These are phyloP conservation scores for Diorhabda carinulata DNA, from an alignment of 1,140 invertebrate species.

Conservation along the genomic window DNA sequence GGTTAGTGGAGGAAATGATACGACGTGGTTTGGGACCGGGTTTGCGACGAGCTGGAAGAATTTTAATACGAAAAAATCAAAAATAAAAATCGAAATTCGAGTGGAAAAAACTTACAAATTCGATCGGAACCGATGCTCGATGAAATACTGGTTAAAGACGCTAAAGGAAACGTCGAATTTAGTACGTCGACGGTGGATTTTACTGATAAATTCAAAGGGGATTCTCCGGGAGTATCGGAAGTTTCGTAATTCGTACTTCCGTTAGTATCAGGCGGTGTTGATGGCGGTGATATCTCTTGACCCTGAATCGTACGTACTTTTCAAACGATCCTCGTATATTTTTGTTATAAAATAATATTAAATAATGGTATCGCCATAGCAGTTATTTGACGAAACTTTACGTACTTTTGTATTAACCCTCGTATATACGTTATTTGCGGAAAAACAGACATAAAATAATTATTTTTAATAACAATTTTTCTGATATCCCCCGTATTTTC, in stretches of 20 bases:
- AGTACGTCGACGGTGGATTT: slow-evolving; percentile 59
- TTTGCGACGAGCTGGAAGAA: slow-evolving; percentile 61
- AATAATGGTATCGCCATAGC: too few species aligned
- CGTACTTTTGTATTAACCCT: too few species aligned
- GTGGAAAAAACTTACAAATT: slow-evolving; percentile 48
- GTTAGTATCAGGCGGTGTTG: slow-evolving; percentile 47
- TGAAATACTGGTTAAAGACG: slow-evolving; percentile 55
- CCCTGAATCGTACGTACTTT: slow-evolving; percentile 19
- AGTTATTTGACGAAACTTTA: too few species aligned
- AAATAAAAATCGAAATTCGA: not conserved
- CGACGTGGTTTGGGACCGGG: slow-evolving; percentile 68
- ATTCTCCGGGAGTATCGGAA: slow-evolving; percentile 60
- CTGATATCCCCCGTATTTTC: too few species aligned
- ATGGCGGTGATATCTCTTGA: slow-evolving; percentile 33
- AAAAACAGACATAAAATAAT: too few species aligned
- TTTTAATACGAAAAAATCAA: not conserved
- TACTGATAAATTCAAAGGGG: slow-evolving; percentile 75
- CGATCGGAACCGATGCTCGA: slow-evolving; percentile 51
- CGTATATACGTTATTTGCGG: too few species aligned
- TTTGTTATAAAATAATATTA: too few species aligned
- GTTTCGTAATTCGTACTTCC: slow-evolving; percentile 42
- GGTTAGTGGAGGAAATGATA: slow-evolving; percentile 55
- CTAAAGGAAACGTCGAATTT: slow-evolving; percentile 51
- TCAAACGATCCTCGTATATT: too few species aligned
- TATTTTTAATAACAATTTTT: too few species aligned